Evolutionary conservation across 2,113 vertebrate genomes (phyloP).

Genomic region (Mustela lutreola): DNA sequence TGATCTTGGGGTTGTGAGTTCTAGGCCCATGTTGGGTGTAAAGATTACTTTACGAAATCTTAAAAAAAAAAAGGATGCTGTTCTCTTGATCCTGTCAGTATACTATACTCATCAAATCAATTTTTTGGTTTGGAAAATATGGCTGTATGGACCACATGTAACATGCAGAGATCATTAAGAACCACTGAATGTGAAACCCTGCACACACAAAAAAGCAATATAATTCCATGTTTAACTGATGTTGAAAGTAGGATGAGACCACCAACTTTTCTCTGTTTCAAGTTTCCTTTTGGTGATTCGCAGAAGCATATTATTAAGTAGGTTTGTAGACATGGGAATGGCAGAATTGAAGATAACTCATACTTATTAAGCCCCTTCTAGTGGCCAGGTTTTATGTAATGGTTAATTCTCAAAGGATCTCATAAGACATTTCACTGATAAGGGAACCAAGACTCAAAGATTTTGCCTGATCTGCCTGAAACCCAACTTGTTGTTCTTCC

Average conservation of each 20-base stretch:
- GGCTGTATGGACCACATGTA: neutral
- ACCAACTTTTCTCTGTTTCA: neutral
- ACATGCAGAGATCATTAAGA: slow-evolving; percentile 12
- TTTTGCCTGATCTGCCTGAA: neutral
- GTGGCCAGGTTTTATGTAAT: neutral
- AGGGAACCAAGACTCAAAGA: neutral
- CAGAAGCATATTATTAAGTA: neutral
- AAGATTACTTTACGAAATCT: neutral
- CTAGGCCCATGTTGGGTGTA: neutral
- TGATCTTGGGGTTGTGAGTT: neutral
- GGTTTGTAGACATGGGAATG: neutral
- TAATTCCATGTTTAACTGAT: neutral
- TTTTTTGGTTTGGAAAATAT: neutral
- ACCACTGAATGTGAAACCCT: neutral
- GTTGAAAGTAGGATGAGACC: neutral
- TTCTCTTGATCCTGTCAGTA: neutral
- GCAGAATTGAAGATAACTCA: neutral
- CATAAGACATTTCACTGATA: neutral
- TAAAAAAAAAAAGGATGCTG: neutral
- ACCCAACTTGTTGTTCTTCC: neutral
- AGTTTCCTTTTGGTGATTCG: neutral
- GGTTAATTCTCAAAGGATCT: neutral
- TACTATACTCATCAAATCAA: neutral
- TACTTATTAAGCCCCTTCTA: neutral
- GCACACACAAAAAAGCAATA: neutral